phyloP scores from a whole-genome alignment of 2,888 invertebrate genomes.

The Aspidiotus destructor region DNA sequence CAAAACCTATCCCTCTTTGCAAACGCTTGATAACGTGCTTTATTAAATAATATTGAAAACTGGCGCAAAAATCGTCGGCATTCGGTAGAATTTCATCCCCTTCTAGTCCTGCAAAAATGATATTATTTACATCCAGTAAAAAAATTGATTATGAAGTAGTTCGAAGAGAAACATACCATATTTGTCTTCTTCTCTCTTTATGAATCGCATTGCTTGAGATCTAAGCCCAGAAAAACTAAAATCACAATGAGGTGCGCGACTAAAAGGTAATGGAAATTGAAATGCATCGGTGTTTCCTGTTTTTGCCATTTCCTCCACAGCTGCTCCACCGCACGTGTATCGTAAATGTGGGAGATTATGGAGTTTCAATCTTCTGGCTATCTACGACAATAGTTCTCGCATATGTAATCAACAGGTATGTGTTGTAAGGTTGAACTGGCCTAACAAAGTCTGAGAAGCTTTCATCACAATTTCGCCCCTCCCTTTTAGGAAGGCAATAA shows the following conservation, averaged over 20 bases:
- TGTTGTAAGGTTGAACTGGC: background rate
- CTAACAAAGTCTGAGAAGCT: background rate
- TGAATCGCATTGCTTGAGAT: constrained; percentile 49
- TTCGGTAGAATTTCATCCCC: constrained; percentile 65
- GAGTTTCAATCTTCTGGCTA: constrained; percentile 72
- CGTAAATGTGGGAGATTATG: constrained; percentile 63
- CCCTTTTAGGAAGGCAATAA: too few species aligned
- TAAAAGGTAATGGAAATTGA: constrained; percentile 56
- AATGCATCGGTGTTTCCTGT: constrained; percentile 55
- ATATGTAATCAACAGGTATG: constrained; percentile 1
- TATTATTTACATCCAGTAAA: constrained; percentile 1
- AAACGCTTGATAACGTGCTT: constrained; percentile 72
- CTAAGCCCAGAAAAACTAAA: constrained; percentile 84
- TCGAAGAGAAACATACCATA: constrained; percentile 42
- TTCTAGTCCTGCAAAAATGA: constrained; percentile 43
- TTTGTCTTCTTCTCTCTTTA: constrained; percentile 51
- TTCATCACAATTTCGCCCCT: too few species aligned
- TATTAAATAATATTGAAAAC: constrained; percentile 62
- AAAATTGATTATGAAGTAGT: background rate
- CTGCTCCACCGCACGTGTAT: constrained; percentile 69
- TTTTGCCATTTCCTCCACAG: constrained; percentile 71
- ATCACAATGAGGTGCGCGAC: constrained; percentile 63
- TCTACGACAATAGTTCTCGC: constrained; percentile 42
- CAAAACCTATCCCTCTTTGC: constrained; percentile 65
- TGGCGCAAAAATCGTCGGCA: constrained; percentile 73